Evolutionary conservation across 1,140 invertebrate species (phyloP), one percentile per base, ranked within the genome.

Genomic region (Ganaspis sp.): DNA sequence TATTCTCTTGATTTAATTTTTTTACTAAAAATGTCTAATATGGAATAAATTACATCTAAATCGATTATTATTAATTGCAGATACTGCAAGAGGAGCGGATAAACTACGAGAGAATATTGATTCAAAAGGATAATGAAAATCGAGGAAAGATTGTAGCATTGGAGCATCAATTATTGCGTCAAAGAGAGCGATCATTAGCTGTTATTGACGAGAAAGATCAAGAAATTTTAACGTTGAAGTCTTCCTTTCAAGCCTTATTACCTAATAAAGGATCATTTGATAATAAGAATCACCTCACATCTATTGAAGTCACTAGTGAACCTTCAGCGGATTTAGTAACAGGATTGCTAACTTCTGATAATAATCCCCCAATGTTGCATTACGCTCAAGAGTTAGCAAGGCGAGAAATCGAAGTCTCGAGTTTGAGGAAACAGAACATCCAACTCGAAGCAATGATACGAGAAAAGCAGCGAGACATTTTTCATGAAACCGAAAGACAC

Each of bases 331-430:
- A 91, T 79, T 82, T 91, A 49, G 83, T 90, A 1, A 85, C 85
- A 9, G 87, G 85, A 70, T 83, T 90, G 49, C 37, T 91, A 37
- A 83, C 86, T 1, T 82, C 78, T 19, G 90, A 91, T 72, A 94
- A 92, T 81, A 94, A 92, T 82, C 94, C 94, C 11, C 95, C 95
- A 77, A 94, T 97, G 92, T 85, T 97, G 19, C 95, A 97, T 91
- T 97, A 97, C 87, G 95, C 94, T 64, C 95, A 97, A 87, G 96
- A 97, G 89, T 87, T 96, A 74, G 95, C 96, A 0, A 89, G 96
- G 8, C 95, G 94, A 85, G 95, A 97, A 81, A 94, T 97, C 9
- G 96, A 97, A 86, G 94, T 97, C 49, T 92, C 94, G 0, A 92
- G 93, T 49, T 90, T 97, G 8, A 91, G 96, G 74, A 95, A 94